Base-by-base conservation (phyloP, 2,113 vertebrate genomes). In the Phocoena phocoena region DNA sequence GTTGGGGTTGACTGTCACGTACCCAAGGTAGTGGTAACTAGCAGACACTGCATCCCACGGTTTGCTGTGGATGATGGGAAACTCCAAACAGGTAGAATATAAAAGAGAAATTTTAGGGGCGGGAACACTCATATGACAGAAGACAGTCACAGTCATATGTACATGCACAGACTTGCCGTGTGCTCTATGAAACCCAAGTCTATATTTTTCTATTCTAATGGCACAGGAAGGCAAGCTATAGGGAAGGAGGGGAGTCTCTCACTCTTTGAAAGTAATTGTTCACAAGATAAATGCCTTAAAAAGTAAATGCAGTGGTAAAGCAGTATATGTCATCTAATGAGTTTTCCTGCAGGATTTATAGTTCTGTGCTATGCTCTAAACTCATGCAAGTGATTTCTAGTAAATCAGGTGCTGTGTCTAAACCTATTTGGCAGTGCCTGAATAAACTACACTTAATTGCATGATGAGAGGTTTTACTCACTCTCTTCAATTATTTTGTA, bases 1-100 rank as follows among this genome's bases (percentile, higher is more conserved):
- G 98, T 98, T 99, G 98, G 98, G 98, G 99, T 98, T 99, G 98
- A 99, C 98, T 99, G 99, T 99, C 98, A 99, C 98, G 98, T 99
- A 99, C 98, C 98, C 99, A 99, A 99, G 98, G 99, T 99, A 99
- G 98, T 98, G 98, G 99, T 99, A 98, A 99, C 98, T 92, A 98
- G 98, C 93, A 98, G 98, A 98, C 98, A 99, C 98, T 97, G 98
- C 99, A 99, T 98, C 99, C 99, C 98, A 99, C 98, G 98, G 98
- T 99, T 98, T 99, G 98, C 98, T 99, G 98, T 98, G 98, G 98
- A 98, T 98, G 98, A 98, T 99, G 98, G 98, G 98, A 98, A 99
- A 99, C 99, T 99, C 98, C 99, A 99, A 94, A 97, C 96, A 97
- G 97, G 97, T 96, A 96, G 97, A 97, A 94, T 91, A 97, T 92